phyloP scores from a whole-genome alignment of 64 coral and sea anemone species.

The Hydrozoanthus tunicans region DNA sequence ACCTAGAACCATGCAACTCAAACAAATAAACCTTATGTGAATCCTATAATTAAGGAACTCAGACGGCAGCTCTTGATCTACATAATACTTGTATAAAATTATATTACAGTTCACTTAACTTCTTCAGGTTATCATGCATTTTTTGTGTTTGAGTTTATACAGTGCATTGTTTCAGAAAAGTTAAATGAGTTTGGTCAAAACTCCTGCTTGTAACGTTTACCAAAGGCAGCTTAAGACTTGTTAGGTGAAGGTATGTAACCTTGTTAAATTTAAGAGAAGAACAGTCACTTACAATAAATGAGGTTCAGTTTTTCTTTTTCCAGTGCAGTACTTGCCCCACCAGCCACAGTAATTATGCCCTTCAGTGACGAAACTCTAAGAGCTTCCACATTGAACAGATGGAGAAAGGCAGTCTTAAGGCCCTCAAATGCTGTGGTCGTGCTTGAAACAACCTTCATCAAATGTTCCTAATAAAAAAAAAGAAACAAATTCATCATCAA shows the following conservation, averaged over 20 bases:
- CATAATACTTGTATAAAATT: no score
- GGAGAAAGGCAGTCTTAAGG: constrained; percentile 11
- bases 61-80: no score
- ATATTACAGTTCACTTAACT: no score
- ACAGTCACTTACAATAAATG: constrained; percentile 6
- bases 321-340: constrained; percentile 18
- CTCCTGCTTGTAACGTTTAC: neutral
- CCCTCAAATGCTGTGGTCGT: constrained; percentile 34
- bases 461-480: constrained; percentile 43
- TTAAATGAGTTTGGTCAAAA: neutral
- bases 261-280: neutral
- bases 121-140: neutral
- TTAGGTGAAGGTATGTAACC: neutral
- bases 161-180: constrained; percentile 1
- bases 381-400: constrained; percentile 25
- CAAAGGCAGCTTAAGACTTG: neutral
- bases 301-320: constrained; percentile 32
- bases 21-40: no score
- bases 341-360: constrained; percentile 13
- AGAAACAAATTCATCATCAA: neutral
- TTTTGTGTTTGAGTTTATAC: neutral
- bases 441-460: constrained; percentile 7
- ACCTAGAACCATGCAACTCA: no score
- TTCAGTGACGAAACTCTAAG: constrained; percentile 51
- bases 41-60: no score